Percentiles rank a stretch among this genome's conserved stretches.
Evolutionary conservation across 2,888 invertebrate species (phyloP).

Genomic region (Cheilosia variabilis): DNA sequence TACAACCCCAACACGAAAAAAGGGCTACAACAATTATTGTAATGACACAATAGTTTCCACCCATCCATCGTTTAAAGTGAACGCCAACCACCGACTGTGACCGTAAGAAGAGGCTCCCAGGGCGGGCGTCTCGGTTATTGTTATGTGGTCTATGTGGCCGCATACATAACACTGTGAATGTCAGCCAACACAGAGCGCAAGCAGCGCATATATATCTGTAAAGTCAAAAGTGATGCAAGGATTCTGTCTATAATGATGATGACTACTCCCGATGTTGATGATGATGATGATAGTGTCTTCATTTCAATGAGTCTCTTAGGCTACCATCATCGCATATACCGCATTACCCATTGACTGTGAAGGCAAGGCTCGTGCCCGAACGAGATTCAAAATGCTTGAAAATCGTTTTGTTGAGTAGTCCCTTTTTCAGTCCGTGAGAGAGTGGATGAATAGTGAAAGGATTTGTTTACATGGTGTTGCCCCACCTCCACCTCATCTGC

Average conservation of each 20-base stretch:
- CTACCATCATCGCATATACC: slow-evolving; percentile 3
- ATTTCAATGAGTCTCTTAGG: slow-evolving; percentile 49
- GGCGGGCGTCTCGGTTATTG: slow-evolving; percentile 31
- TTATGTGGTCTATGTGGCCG: slow-evolving; percentile 25
- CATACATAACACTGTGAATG: slow-evolving; percentile 21
- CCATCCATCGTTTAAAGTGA: slow-evolving; percentile 39
- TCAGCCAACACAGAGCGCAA: slow-evolving; percentile 13
- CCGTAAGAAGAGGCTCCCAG: slow-evolving; percentile 9
- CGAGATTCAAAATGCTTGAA: slow-evolving; percentile 26
- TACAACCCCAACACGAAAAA: background rate
- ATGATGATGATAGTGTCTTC: slow-evolving; percentile 54
- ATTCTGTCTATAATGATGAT: slow-evolving; percentile 61
- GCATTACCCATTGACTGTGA: slow-evolving; percentile 3
- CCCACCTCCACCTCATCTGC: slow-evolving; percentile 1
- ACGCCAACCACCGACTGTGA: slow-evolving; percentile 18
- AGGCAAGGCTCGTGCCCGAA: background rate
- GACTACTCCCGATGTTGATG: slow-evolving; percentile 47
- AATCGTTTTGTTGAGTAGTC: slow-evolving; percentile 23
- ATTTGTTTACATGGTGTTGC: slow-evolving; percentile 47
- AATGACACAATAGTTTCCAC: slow-evolving; percentile 36
- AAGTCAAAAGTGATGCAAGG: slow-evolving; percentile 45
- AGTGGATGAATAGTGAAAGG: slow-evolving; percentile 45
- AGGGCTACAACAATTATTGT: slow-evolving; percentile 43
- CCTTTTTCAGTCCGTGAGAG: slow-evolving; percentile 49
- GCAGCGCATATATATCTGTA: slow-evolving; percentile 23